Conservation (phyloP, 1,140 invertebrate species). For the Sipha flava region DNA sequence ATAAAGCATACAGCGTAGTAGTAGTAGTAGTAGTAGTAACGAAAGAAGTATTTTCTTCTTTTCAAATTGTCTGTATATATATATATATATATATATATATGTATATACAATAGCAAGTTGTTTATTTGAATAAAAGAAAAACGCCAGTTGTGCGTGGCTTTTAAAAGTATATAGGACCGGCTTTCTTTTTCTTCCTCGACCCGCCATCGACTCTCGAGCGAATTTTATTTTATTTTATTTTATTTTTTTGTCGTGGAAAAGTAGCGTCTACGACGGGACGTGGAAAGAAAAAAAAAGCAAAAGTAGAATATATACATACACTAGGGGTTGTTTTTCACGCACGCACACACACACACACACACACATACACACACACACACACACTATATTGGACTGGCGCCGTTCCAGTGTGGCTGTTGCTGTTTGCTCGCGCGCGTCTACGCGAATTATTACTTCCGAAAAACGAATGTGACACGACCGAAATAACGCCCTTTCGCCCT, state of each 20-base stretch:
- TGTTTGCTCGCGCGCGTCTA: background rate
- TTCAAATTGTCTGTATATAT: too few relatives aligned
- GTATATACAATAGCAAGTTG: background rate
- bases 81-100: too few relatives aligned
- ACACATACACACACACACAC: background rate
- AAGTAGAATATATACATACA: background rate
- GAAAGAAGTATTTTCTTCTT: too few relatives aligned
- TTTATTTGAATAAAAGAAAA: slow-evolving; percentile 25
- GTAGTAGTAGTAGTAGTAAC: too few relatives aligned
- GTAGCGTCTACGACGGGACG: background rate
- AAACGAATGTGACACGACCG: slow-evolving; percentile 1
- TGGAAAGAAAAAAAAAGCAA: too few relatives aligned
- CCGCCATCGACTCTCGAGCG: background rate
- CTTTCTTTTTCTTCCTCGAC: background rate
- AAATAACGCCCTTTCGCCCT: too few relatives aligned
- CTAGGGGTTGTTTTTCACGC: background rate
- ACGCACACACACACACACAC: background rate
- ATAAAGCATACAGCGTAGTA: too few relatives aligned
- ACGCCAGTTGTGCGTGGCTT: slow-evolving; percentile 9
- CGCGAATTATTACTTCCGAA: slow-evolving; percentile 26
- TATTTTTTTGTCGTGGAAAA: background rate
- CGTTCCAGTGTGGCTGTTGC: slow-evolving; percentile 17
- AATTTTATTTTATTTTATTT: background rate
- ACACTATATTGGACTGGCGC: background rate
- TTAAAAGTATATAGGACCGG: background rate